phyloP scores from a whole-genome alignment of 2,797 vertebrate genomes.

The Holocentrus rufus region DNA sequence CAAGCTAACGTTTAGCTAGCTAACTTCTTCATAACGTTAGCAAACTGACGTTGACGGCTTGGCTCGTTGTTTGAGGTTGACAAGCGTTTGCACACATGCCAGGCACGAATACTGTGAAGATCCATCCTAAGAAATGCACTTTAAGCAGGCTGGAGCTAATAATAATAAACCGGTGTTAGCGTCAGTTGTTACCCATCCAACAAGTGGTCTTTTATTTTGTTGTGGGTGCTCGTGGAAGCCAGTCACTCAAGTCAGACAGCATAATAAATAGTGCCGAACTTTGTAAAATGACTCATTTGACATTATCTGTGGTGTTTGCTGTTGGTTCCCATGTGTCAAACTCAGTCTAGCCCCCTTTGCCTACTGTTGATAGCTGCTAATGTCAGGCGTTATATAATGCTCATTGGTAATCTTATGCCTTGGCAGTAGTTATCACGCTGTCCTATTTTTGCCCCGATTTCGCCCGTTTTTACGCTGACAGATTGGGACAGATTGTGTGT shows the following conservation, averaged over 20 bases:
- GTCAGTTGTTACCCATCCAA: slow-evolving; percentile 54
- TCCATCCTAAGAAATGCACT: background rate
- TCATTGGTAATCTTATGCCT: slow-evolving; percentile 46
- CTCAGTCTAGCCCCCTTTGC: background rate
- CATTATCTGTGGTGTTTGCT: slow-evolving; percentile 7
- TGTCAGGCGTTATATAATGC: slow-evolving; percentile 56
- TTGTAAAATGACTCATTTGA: background rate
- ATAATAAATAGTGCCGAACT: background rate
- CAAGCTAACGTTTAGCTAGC: slow-evolving; percentile 65
- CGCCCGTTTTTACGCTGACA: slow-evolving; percentile 46
- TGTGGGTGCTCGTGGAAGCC: slow-evolving; percentile 21
- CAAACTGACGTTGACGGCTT: slow-evolving; percentile 24
- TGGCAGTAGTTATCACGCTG: slow-evolving; percentile 47
- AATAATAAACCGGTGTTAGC: background rate
- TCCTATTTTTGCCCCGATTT: slow-evolving; percentile 51
- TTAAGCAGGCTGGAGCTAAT: background rate
- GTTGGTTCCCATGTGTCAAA: background rate
- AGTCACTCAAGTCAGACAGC: background rate
- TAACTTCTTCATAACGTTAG: slow-evolving; percentile 44
- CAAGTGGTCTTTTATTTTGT: slow-evolving; percentile 69
- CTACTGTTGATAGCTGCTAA: slow-evolving; percentile 21
- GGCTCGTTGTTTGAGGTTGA: slow-evolving; percentile 13
- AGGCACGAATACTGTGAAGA: background rate
- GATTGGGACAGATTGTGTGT: slow-evolving; percentile 61
- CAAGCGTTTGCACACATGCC: background rate